Percentiles rank a stretch among this genome's conserved stretches.
Conservation (phyloP, 2,113 vertebrate genomes). For the Mugil cephalus region DNA sequence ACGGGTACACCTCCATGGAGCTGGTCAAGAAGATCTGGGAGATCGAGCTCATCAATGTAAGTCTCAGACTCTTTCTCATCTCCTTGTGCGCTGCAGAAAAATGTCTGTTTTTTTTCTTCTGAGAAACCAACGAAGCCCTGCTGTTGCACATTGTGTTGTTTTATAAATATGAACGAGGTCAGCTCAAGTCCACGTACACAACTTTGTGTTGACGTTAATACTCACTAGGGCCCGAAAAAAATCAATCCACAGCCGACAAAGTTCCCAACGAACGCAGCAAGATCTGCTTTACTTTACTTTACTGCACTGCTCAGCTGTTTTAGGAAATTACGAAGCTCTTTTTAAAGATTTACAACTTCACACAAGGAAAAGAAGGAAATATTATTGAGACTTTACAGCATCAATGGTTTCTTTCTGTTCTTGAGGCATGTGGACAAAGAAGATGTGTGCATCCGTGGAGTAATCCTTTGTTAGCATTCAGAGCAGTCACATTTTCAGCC, state of each 20-base stretch:
- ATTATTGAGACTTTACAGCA: neutral
- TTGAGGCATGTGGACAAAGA: too few relatives aligned
- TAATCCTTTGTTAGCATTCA: neutral
- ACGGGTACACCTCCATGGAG: conserved; percentile 98
- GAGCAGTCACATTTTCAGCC: too few relatives aligned
- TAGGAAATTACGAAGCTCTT: neutral
- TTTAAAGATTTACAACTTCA: neutral
- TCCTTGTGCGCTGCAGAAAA: neutral
- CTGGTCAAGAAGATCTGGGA: conserved; percentile 99
- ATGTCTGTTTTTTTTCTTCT: too few relatives aligned
- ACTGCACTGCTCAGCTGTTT: neutral
- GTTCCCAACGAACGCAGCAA: conserved; percentile 1
- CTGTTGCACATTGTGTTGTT: too few relatives aligned
- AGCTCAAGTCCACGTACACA: conserved; percentile 7
- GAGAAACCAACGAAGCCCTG: neutral
- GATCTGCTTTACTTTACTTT: neutral
- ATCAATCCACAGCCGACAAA: conserved; percentile 24
- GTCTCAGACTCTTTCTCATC: conserved; percentile 46
- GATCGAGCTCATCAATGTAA: conserved; percentile 98
- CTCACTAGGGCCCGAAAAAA: neutral
- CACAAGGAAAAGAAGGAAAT: neutral
- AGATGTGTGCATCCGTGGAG: too few relatives aligned
- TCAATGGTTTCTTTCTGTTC: neutral
- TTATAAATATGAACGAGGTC: neutral
- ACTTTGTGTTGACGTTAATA: conserved; percentile 6